Evolutionary conservation across 1,140 invertebrate genomes (phyloP), one percentile per base, ranked within the genome.

Genomic region (Planococcus citri): DNA sequence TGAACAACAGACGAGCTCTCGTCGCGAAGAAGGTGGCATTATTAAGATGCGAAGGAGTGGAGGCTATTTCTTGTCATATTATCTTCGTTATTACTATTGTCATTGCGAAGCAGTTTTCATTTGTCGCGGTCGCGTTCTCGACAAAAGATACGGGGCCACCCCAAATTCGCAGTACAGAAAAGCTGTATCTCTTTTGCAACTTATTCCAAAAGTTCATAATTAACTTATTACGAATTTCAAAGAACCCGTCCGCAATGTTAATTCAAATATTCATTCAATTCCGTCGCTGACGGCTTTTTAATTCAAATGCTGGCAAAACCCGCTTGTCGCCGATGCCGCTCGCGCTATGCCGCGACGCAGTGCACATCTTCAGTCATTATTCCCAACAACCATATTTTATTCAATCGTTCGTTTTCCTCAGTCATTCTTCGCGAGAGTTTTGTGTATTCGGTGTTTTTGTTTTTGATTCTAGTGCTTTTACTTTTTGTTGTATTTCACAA

Each of bases 151-250:
- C 60, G 60, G 25, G 60, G 20, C 17, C 9, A 24, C 21, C 60
- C 60, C 60, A 25, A 64, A 24, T 64, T 27, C 60, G 25, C 22
- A 20, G n/a, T 25, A 64, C 25, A 64, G 9, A 64, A 64, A 25
- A 64, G 21, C 25, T 27, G 21, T 64, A 25, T 64, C 60, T 64
- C 60, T 64, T 64, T 64, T 25, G 60, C 60, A 64, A 64, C 60
- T 64, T 64, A 64, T 64, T 64, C 10, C 25, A 25, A 64, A 64
- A 64, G 60, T 64, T 64, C 25, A 27, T 64, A 64, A 64, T 64
- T 64, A 64, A 64, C 60, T 64, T 64, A 64, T 64, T 64, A 64
- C 60, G 60, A 64, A 64, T 64, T 64, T 64, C 60, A 64, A 64
- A 64, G 60, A 64, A 64, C 21, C 21, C 60, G 22, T 27, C 60